Evolutionary conservation across 1,140 invertebrate species (phyloP).

Genomic region (Sitodiplosis mosellana): DNA sequence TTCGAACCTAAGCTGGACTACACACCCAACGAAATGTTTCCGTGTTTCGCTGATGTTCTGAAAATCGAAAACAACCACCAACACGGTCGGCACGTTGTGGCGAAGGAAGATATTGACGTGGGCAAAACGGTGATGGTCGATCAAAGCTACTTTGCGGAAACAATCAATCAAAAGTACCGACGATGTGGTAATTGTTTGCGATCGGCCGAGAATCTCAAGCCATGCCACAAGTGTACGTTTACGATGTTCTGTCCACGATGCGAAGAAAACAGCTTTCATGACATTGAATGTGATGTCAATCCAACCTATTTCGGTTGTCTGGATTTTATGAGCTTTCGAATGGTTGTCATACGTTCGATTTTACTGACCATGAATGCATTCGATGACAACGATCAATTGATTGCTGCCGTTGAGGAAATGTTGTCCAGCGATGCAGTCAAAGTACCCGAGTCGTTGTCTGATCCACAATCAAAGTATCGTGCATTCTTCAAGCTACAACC

Average conservation of each 20-base stretch:
- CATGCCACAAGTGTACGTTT: constrained; percentile 41
- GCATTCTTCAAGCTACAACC: no score
- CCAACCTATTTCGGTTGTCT: constrained; percentile 34
- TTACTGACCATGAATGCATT: constrained; percentile 30
- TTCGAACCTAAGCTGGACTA: constrained; percentile 22
- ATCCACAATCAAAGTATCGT: constrained; percentile 25
- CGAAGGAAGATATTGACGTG: constrained; percentile 38
- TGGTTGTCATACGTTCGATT: constrained; percentile 37
- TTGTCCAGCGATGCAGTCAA: constrained; percentile 30
- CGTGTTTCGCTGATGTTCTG: constrained; percentile 36
- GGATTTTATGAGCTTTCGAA: constrained; percentile 29
- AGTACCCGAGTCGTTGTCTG: constrained; percentile 20
- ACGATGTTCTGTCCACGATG: constrained; percentile 57
- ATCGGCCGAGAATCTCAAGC: constrained; percentile 40
- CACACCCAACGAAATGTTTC: constrained; percentile 27
- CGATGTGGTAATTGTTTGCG: constrained; percentile 65
- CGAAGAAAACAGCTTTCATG: constrained; percentile 35
- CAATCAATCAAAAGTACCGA: constrained; percentile 40
- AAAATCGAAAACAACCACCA: constrained; percentile 31
- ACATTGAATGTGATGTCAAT: constrained; percentile 41
- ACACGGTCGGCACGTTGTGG: constrained; percentile 43
- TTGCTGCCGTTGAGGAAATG: constrained; percentile 27
- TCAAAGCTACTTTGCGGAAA: constrained; percentile 50
- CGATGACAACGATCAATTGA: constrained; percentile 28
- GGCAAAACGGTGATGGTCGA: constrained; percentile 65